These are phyloP conservation scores for Erynnis tages DNA, from an alignment of 2,888 invertebrate genomes.

Conservation along the genomic window DNA sequence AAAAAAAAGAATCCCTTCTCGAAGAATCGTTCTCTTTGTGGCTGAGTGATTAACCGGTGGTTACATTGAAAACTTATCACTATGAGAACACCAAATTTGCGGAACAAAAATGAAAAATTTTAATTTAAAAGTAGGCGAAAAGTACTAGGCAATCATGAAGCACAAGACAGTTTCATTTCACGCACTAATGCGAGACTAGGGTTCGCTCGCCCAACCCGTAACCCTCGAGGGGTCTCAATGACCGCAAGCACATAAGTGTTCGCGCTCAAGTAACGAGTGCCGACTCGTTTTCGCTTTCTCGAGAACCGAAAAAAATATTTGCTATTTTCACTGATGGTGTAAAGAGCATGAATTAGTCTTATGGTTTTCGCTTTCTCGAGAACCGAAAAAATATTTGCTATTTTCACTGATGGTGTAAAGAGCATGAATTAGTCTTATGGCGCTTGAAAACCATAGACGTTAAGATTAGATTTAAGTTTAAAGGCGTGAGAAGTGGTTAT, in stretches of 20 bases:
- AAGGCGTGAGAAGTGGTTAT: neutral
- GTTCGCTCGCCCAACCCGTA: slow-evolving; percentile 11
- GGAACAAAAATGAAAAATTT: neutral
- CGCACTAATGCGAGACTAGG: slow-evolving; percentile 14
- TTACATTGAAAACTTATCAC: too few relatives aligned
- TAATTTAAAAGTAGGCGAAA: neutral
- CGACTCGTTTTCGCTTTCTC: slow-evolving; percentile 18
- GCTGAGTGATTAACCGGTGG: too few relatives aligned
- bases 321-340: slow-evolving; percentile 7
- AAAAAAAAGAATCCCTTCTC: too few relatives aligned
- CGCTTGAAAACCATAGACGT: neutral
- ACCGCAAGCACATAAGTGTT: slow-evolving; percentile 32
- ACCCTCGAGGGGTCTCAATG: slow-evolving; percentile 32
- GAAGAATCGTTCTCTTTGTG: too few relatives aligned
- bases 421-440: slow-evolving; percentile 17
- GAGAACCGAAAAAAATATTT: slow-evolving; percentile 15
- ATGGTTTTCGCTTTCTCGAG: slow-evolving; percentile 3
- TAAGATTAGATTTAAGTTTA: neutral
- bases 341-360: slow-evolving; percentile 16
- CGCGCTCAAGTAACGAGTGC: slow-evolving; percentile 19
- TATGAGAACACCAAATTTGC: neutral
- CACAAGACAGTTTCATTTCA: neutral
- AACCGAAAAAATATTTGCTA: slow-evolving; percentile 10
- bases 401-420: slow-evolving; percentile 8
- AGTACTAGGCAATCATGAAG: slow-evolving; percentile 10